Base-by-base conservation (phyloP, 2,888 invertebrate genomes). In the Rhagium mordax region DNA sequence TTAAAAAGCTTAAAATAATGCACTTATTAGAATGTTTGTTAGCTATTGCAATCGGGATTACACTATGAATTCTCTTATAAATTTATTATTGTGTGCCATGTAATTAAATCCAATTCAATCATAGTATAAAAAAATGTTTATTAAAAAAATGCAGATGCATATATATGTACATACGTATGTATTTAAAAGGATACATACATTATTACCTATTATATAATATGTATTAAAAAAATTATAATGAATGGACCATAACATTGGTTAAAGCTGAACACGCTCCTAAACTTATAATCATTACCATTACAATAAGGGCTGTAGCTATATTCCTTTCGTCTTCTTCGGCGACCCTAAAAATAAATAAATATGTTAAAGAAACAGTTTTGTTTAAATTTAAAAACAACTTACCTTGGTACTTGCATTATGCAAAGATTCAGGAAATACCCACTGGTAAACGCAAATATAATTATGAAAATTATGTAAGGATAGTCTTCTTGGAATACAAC, bases 371-470 rank as follows among this genome's bases (percentile, higher is more conserved):
- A n/a, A n/a, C n/a, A n/a, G 10, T 10, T 0, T 41, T 16, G 16
- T 16, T 7, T 10, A 1, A 51, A 20, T 20, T 5, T 16, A 20
- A 51, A 5, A 51, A 16, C 1, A 18, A 47, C 70, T 70, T 88
- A 96, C 96, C 92, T 93, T 10, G 97, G 96, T 47, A 94, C 93
- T 85, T 94, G 92, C 76, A 96, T 93, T 88, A 97, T 93, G 59
- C 93, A 89, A 67, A 96, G 92, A 81, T 96, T 97, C 53, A 95
- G 94, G 18, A 97, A 88, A 86, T 97, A 97, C 4, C 98, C 98
- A 85, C 97, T 97, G 74, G 93, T 92, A 77, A 97, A 87, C 0
- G 95, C 93, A 88, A 97, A 95, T 0, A 92, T 76, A 3, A 93
- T 88, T 85, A 96, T 94, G 82, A 97, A 91, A 64, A 92, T 85